Conservation (phyloP, 53 echinoderm and acorn worm species). For the Actinopyga echinites region DNA sequence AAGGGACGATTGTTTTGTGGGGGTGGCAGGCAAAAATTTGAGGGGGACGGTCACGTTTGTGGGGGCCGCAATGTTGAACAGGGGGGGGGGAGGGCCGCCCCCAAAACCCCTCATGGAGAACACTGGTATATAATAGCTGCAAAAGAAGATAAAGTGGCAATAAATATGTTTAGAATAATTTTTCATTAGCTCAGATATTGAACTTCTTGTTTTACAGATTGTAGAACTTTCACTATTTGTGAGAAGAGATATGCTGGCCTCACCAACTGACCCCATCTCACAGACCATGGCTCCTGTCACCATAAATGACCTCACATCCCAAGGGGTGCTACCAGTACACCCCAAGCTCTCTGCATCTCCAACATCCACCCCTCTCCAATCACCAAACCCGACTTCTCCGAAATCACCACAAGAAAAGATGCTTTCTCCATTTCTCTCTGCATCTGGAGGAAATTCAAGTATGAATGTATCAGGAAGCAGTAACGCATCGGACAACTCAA, state of each 20-base stretch:
- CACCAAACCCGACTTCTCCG: slow-evolving; percentile 79
- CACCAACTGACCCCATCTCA: slow-evolving; percentile 69
- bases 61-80: too few species aligned
- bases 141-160: too few species aligned
- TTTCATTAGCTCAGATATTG: too few species aligned
- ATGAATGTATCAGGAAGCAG: slow-evolving; percentile 74
- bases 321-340: slow-evolving; percentile 63
- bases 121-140: too few species aligned
- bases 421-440: slow-evolving; percentile 88
- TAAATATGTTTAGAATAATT: too few species aligned
- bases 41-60: too few species aligned
- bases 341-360: slow-evolving; percentile 51
- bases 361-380: slow-evolving; percentile 77
- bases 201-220: slow-evolving; percentile 52
- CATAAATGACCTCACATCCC: slow-evolving; percentile 74
- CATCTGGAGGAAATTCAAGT: slow-evolving; percentile 57
- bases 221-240: slow-evolving; percentile 85
- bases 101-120: too few species aligned
- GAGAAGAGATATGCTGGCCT: slow-evolving; percentile 73
- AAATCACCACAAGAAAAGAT: slow-evolving; percentile 88
- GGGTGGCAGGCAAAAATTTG: too few species aligned
- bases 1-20: too few species aligned
- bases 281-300: slow-evolving; percentile 75
- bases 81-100: too few species aligned
- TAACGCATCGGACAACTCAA: slow-evolving; percentile 84